Percentiles rank a stretch among this genome's conserved stretches.
These are phyloP conservation scores for Trissoscelio sp. DNA, from an alignment of 2,888 invertebrate species.

Conservation along the genomic window DNA sequence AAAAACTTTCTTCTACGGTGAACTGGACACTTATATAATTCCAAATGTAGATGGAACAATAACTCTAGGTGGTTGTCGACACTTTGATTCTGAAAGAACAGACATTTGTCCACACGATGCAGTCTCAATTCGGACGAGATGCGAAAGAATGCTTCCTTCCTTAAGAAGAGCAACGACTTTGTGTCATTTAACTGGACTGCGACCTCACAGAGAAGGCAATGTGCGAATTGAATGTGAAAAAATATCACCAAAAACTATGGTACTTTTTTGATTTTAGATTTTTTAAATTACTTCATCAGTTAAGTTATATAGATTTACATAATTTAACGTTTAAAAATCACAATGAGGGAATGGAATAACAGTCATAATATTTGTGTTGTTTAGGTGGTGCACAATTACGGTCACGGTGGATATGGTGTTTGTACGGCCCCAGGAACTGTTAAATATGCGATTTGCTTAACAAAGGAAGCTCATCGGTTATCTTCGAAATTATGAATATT, in stretches of 20 bases:
- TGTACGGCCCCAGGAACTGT: constrained; percentile 95
- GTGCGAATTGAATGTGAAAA: constrained; percentile 89
- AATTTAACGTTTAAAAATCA: too few species aligned
- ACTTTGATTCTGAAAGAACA: constrained; percentile 90
- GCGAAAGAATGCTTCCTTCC: constrained; percentile 90
- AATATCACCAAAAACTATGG: constrained; percentile 68
- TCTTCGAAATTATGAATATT: constrained; percentile 71
- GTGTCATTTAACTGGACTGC: constrained; percentile 86
- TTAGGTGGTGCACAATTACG: constrained; percentile 94
- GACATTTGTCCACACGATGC: constrained; percentile 89
- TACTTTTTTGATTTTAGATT: too few species aligned
- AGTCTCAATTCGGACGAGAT: constrained; percentile 91
- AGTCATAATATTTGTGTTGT: constrained; percentile 11
- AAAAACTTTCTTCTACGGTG: constrained; percentile 94
- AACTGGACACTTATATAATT: constrained; percentile 93
- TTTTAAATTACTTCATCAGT: too few species aligned
- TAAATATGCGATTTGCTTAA: constrained; percentile 89
- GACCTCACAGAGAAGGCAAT: constrained; percentile 91
- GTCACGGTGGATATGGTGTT: constrained; percentile 97
- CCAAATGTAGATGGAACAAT: constrained; percentile 90
- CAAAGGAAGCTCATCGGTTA: constrained; percentile 84
- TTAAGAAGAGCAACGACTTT: constrained; percentile 82
- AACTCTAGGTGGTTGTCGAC: constrained; percentile 93
- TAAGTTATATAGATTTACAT: too few species aligned
- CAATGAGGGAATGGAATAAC: too few species aligned